A percentile compares a stretch with the other conserved stretches of the same genome.
phyloP scores from a whole-genome alignment of 2,113 vertebrate species.

The Lipophrys pholis region DNA sequence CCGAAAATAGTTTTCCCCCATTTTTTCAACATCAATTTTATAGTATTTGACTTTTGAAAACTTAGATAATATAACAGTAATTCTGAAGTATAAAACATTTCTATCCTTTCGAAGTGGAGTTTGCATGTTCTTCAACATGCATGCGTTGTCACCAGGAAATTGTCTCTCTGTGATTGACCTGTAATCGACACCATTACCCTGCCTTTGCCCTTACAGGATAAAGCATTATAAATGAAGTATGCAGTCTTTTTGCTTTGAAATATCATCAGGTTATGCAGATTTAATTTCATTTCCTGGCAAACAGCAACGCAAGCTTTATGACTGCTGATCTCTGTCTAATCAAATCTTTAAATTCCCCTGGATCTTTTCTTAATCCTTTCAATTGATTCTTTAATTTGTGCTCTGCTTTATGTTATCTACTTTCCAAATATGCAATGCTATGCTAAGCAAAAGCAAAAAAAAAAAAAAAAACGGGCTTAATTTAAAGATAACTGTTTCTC shows the following conservation, averaged over 20 bases:
- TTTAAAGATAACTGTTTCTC: slow-evolving; percentile 9
- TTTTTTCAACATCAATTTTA: not conserved
- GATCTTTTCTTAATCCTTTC: slow-evolving; percentile 38
- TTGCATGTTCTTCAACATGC: no score
- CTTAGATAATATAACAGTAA: no score
- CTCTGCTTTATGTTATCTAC: slow-evolving; percentile 35
- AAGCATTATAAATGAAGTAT: no score
- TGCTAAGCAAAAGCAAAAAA: not conserved
- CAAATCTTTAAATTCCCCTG: slow-evolving; percentile 27
- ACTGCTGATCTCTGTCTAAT: slow-evolving; percentile 38
- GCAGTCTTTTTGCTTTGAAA: no score
- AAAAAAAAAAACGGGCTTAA: not conserved
- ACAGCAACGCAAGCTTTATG: slow-evolving; percentile 24
- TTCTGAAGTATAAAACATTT: no score
- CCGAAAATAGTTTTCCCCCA: not conserved
- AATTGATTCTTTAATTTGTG: slow-evolving; percentile 46
- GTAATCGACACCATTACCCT: no score
- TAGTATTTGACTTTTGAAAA: no score
- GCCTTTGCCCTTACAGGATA: no score
- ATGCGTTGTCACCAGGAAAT: no score
- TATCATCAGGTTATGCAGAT: not conserved
- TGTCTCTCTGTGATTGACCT: no score
- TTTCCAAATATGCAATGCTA: slow-evolving; percentile 27
- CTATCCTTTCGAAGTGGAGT: no score
- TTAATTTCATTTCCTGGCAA: not conserved